Conservation (phyloP, 2,113 vertebrate genomes). For the Leptosomus discolor region DNA sequence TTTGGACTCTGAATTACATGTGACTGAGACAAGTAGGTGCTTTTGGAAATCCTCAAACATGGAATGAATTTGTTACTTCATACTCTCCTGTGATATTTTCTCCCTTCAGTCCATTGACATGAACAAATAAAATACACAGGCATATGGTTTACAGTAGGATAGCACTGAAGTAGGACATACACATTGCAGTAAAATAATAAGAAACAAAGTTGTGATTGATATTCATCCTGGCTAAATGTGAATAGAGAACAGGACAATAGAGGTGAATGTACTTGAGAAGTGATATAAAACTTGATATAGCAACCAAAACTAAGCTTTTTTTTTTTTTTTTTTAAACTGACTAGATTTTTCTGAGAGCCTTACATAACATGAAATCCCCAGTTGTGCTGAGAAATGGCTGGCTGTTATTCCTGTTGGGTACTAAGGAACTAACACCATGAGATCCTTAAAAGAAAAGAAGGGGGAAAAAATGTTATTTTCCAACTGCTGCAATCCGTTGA, state of each 20-base stretch:
- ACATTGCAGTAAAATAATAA: neutral
- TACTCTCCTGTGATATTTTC: neutral
- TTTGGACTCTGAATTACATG: neutral
- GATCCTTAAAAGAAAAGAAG: neutral
- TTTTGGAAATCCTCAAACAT: neutral
- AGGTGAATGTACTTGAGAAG: neutral
- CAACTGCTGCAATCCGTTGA: neutral
- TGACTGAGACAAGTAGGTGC: neutral
- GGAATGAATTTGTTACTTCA: neutral
- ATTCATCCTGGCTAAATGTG: neutral
- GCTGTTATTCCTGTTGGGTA: neutral
- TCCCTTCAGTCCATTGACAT: neutral
- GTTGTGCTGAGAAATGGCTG: neutral
- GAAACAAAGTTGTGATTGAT: conserved; percentile 16
- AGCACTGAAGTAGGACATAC: neutral
- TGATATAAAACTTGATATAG: neutral
- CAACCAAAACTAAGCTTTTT: neutral
- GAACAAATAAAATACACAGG: neutral
- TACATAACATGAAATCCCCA: neutral
- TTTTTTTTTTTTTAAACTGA: neutral
- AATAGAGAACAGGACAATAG: neutral
- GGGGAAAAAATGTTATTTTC: neutral
- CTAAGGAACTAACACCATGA: neutral
- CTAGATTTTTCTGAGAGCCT: neutral
- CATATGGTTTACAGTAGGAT: neutral